These are phyloP conservation scores for Bombus turneri DNA, from an alignment of 1,140 invertebrate genomes.

Conservation along the genomic window DNA sequence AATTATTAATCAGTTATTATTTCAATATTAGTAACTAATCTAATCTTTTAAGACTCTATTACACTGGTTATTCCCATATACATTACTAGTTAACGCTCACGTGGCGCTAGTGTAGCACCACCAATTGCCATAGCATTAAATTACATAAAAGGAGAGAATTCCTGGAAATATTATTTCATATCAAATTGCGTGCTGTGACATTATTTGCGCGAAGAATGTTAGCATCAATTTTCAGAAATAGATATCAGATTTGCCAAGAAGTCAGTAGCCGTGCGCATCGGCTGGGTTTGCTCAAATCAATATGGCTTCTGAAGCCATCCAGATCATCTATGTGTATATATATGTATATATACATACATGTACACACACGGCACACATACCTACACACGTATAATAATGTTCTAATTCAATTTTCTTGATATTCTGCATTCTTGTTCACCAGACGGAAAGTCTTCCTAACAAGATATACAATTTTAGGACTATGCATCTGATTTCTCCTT, in stretches of 20 bases:
- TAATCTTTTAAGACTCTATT: no score
- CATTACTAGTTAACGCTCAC: no score
- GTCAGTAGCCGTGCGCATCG: background rate
- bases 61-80: no score
- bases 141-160: no score
- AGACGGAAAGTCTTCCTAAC: slow-evolving; percentile 32
- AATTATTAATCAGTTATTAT: no score
- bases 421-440: slow-evolving; percentile 29
- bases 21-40: no score
- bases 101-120: no score
- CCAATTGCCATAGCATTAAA: no score
- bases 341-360: background rate
- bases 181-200: background rate
- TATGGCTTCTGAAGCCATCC: slow-evolving; percentile 73
- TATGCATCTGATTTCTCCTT: background rate
- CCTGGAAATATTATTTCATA: background rate
- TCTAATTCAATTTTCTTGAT: slow-evolving; percentile 65
- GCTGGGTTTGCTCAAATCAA: background rate
- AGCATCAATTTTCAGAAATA: background rate
- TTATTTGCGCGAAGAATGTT: background rate
- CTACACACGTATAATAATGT: background rate
- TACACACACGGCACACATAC: background rate
- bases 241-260: background rate
- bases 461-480: background rate
- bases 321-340: slow-evolving; percentile 7